Conservation (phyloP, 1,140 invertebrate species). For the Diorhabda carinulata region DNA sequence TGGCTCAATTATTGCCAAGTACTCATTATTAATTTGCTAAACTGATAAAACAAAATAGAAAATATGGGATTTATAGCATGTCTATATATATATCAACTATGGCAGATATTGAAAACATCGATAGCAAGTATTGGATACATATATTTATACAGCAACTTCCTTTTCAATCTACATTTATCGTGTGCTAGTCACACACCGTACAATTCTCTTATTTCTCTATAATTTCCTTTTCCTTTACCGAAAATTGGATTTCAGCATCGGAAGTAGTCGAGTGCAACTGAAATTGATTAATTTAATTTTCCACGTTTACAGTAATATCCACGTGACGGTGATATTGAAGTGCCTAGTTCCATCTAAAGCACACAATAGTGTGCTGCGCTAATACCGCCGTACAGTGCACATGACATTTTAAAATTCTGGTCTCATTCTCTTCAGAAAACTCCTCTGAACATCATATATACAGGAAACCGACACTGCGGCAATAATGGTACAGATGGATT, state of each 20-base stretch:
- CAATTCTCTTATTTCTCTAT: neutral
- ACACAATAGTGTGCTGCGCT: neutral
- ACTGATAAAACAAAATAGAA: no score
- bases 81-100: no score
- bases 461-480: no score
- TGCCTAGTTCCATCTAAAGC: neutral
- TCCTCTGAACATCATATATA: no score
- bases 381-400: neutral
- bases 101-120: no score
- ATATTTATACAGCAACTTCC: neutral
- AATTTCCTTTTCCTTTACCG: neutral
- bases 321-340: neutral
- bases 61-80: no score
- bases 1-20: no score
- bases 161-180: neutral
- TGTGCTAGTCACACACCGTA: neutral
- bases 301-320: neutral
- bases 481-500: no score
- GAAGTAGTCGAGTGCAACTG: slow-evolving; percentile 1
- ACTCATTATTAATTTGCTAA: no score
- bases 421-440: neutral
- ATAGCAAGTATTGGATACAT: neutral
- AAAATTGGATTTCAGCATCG: slow-evolving; percentile 2
- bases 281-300: slow-evolving; percentile 3
- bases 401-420: slow-evolving; percentile 1